These are phyloP conservation scores for Smittia sp. DNA, from an alignment of 2,888 invertebrate species.

Conservation along the genomic window DNA sequence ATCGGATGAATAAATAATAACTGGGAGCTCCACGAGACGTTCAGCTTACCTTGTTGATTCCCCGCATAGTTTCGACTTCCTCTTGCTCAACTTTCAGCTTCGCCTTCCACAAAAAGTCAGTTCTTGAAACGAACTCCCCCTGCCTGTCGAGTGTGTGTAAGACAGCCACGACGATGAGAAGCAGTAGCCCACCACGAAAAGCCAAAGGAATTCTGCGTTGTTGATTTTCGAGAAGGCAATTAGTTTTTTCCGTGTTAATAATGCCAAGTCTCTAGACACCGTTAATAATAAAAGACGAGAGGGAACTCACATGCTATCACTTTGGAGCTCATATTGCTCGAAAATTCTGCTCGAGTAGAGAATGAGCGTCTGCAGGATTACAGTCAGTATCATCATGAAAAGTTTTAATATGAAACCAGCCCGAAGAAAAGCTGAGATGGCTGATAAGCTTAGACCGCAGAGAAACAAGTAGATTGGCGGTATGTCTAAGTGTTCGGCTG, in stretches of 20 bases:
- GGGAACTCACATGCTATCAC: conserved; percentile 26
- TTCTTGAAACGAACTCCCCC: conserved; percentile 86
- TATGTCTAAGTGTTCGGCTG: conserved; percentile 50
- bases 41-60: conserved; percentile 77
- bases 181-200: conserved; percentile 66
- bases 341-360: conserved; percentile 50
- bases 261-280: no score
- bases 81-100: conserved; percentile 92
- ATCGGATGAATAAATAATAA: conserved; percentile 18
- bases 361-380: conserved; percentile 59
- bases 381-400: conserved; percentile 67
- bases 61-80: conserved; percentile 93
- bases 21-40: neutral
- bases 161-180: conserved; percentile 68
- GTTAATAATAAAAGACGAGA: conserved; percentile 3
- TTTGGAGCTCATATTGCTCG: conserved; percentile 45
- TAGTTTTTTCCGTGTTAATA: no score
- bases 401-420: conserved; percentile 83
- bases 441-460: conserved; percentile 74
- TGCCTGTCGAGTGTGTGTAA: conserved; percentile 86
- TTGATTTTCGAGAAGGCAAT: no score
- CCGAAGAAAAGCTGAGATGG: conserved; percentile 79
- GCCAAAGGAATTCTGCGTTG: conserved; percentile 63
- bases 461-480: conserved; percentile 75
- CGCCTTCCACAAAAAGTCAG: conserved; percentile 91